Percentiles rank a stretch among this genome's conserved stretches.
Evolutionary conservation across 2,888 invertebrate genomes (phyloP).

Genomic region (Periphyllus acericola): DNA sequence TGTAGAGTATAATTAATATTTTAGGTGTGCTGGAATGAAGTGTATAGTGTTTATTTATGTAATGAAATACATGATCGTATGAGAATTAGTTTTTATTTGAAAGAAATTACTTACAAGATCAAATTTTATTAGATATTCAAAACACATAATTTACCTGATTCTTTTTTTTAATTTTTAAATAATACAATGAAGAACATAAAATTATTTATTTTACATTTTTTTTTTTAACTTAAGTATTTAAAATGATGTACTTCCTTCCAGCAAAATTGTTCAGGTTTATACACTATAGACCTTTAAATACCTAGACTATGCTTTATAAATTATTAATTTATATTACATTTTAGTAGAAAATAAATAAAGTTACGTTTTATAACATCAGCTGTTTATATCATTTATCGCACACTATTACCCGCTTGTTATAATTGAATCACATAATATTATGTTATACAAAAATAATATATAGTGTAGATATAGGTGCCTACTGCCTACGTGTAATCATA

Average conservation of each 20-base stretch:
- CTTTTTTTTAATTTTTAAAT: not conserved
- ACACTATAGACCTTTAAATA: not conserved
- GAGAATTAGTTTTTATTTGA: not conserved
- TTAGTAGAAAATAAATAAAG: not conserved
- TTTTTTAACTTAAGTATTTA: not conserved
- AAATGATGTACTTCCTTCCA: not conserved
- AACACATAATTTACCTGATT: not conserved
- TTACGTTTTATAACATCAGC: not conserved
- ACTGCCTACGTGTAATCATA: too few species aligned
- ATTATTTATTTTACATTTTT: not conserved
- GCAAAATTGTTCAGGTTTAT: not conserved
- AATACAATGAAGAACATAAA: not conserved
- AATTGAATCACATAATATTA: too few species aligned
- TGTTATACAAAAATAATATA: too few species aligned
- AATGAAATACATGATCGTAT: not conserved
- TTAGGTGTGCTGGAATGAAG: not conserved
- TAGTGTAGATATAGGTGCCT: too few species aligned
- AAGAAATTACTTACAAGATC: not conserved
- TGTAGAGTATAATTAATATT: not conserved
- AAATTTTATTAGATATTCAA: not conserved
- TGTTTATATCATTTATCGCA: not conserved
- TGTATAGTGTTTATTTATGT: not conserved
- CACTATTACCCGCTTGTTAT: too few species aligned
- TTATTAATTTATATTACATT: constrained; percentile 31
- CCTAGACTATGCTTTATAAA: not conserved